Evolutionary conservation across 1,140 invertebrate species (phyloP).

Genomic region (Tetragnatha versicolor): DNA sequence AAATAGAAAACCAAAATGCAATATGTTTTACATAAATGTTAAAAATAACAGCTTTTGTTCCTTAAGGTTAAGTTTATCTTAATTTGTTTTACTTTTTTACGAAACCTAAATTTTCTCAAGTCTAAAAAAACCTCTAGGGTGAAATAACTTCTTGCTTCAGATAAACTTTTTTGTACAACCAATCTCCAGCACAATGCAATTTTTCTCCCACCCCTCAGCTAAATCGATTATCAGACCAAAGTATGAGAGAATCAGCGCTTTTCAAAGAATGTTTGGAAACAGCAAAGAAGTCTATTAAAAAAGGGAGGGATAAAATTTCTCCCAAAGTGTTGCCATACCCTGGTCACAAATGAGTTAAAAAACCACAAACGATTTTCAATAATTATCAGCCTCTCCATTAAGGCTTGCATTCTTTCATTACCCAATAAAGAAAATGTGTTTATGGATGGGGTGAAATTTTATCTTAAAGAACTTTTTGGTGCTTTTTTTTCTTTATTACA

Average conservation of each 20-base stretch:
- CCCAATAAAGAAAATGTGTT: slow-evolving; percentile 11
- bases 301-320: background rate
- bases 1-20: too few species aligned
- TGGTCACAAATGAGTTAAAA: background rate
- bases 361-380: slow-evolving; percentile 12
- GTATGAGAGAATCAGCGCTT: background rate
- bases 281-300: background rate
- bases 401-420: background rate
- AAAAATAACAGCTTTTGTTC: too few species aligned
- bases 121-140: too few species aligned
- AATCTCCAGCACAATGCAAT: background rate
- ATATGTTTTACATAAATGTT: too few species aligned
- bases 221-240: slow-evolving; percentile 10
- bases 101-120: too few species aligned
- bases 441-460: too few species aligned
- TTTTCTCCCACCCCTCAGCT: background rate
- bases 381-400: background rate
- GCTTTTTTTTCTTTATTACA: too few species aligned
- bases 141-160: too few species aligned
- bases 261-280: background rate
- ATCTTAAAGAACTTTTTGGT: too few species aligned
- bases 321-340: background rate
- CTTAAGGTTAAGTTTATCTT: too few species aligned
- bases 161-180: too few species aligned
- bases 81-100: too few species aligned